phyloP scores from a whole-genome alignment of 2,888 invertebrate species.

The Drosophila trichaetosa region DNA sequence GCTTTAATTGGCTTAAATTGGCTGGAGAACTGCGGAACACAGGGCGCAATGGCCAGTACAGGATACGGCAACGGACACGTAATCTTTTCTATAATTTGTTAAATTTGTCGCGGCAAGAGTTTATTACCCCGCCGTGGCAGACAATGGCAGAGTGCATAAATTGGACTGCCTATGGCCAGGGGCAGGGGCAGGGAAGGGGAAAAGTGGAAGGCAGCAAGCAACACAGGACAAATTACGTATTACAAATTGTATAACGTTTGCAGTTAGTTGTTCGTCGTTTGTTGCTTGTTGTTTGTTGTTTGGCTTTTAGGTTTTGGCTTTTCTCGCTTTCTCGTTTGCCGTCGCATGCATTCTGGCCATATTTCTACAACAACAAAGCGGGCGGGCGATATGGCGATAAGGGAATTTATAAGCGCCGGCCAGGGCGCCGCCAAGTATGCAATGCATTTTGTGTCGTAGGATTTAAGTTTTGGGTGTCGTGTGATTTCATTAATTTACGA shows the following conservation, averaged over 20 bases:
- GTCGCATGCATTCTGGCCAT: slow-evolving; percentile 72
- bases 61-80: slow-evolving; percentile 59
- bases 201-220: slow-evolving; percentile 15
- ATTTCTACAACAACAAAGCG: slow-evolving; percentile 65
- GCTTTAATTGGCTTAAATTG: slow-evolving; percentile 72
- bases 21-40: not conserved
- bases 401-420: slow-evolving; percentile 70
- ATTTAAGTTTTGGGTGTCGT: slow-evolving; percentile 66
- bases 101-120: slow-evolving; percentile 80
- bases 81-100: slow-evolving; percentile 80
- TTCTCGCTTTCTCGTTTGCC: slow-evolving; percentile 15
- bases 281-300: slow-evolving; percentile 43
- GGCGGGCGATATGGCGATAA: slow-evolving; percentile 65
- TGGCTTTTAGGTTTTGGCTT: slow-evolving; percentile 46
- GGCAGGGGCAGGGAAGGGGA: not conserved
- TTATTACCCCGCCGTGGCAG: slow-evolving; percentile 72
- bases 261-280: slow-evolving; percentile 31
- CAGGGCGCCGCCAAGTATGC: slow-evolving; percentile 56
- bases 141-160: slow-evolving; percentile 78
- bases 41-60: slow-evolving; percentile 31
- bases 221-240: slow-evolving; percentile 72
- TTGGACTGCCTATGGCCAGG: slow-evolving; percentile 52
- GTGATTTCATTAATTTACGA: slow-evolving; percentile 78
- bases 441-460: slow-evolving; percentile 61
- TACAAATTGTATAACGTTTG: slow-evolving; percentile 70